Base-by-base conservation (phyloP, 2,888 invertebrate genomes). In the Chaitophorus viminalis region DNA sequence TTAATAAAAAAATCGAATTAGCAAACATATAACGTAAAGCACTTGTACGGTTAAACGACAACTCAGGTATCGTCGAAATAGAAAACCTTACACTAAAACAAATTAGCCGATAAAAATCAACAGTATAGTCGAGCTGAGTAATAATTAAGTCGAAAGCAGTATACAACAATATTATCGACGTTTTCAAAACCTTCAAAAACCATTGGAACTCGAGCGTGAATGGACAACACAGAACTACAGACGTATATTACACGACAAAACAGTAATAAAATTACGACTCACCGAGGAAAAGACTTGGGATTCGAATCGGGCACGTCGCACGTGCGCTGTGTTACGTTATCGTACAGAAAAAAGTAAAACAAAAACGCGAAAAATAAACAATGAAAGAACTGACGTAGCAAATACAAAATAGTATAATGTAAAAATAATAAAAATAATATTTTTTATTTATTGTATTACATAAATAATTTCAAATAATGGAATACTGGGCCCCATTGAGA, bases 281-380 rank as follows among this genome's bases (percentile, higher is more conserved):
- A 74, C 46, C 46, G 36, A 36, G 54, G 82, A 36, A 82, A 74
- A 74, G 74, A 74, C 82, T 18, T 36, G 74, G 14, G 72, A 72
- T 72, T 33, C 70, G 33, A 70, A 72, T 74, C 54, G 74, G 36
- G 29, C 74, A 70, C 25, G 25, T 21, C 21, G 29, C 74, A 70
- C 60, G 25, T 60, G 60, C 60, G 21, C 60, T 6, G 60, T 1
- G 60, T 60, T 60, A 9, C 60, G 25, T 60, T 33, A 33, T 31
- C 31, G 25, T 52, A 21, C 25, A 8, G n/a, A 68, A 81, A 70
- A 46, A 81, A 18, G n/a, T 70, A 70, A 18, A 72, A 72, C 52
- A 17, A 54, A 52, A n/a, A 82, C 25, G 54, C 5, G 68, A 68
- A 68, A n/a, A 11, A 68, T 29, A 68, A 68, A 68, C 68, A 29